These are phyloP conservation scores for Alaudala cheleensis DNA, from an alignment of 2,113 vertebrate species.

Conservation along the genomic window DNA sequence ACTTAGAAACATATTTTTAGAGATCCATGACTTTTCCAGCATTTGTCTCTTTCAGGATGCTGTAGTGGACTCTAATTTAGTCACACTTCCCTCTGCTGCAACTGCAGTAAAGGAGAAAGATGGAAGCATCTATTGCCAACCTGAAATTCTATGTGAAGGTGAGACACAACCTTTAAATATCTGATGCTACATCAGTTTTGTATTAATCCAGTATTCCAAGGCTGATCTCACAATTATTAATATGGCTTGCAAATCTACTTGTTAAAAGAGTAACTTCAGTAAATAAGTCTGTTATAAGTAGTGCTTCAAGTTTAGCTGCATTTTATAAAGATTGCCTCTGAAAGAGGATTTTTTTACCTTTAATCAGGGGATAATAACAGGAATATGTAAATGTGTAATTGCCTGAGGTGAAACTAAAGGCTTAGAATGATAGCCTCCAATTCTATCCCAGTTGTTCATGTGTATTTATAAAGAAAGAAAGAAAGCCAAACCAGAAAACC, in stretches of 20 bases:
- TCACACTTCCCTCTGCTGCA: slow-evolving; percentile 78
- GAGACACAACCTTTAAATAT: neutral
- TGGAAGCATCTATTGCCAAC: slow-evolving; percentile 80
- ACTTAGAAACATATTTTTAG: neutral
- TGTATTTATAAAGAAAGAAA: neutral
- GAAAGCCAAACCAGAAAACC: neutral
- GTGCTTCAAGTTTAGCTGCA: neutral
- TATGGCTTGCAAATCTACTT: neutral
- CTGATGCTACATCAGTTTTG: neutral
- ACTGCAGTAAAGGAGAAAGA: slow-evolving; percentile 87
- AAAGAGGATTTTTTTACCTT: neutral
- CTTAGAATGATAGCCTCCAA: neutral
- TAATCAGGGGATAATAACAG: neutral
- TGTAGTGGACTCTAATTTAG: slow-evolving; percentile 80
- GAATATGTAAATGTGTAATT: neutral
- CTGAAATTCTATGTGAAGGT: slow-evolving; percentile 87
- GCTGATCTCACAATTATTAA: neutral
- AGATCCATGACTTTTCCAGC: neutral
- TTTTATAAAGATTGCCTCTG: neutral
- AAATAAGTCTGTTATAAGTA: neutral
- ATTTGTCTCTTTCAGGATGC: slow-evolving; percentile 71
- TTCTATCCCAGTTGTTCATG: neutral
- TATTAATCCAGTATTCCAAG: neutral
- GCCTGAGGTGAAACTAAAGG: neutral
- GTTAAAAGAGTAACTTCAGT: neutral